Evolutionary conservation across 2,113 vertebrate genomes (phyloP).

Genomic region (Anoura caudifer): DNA sequence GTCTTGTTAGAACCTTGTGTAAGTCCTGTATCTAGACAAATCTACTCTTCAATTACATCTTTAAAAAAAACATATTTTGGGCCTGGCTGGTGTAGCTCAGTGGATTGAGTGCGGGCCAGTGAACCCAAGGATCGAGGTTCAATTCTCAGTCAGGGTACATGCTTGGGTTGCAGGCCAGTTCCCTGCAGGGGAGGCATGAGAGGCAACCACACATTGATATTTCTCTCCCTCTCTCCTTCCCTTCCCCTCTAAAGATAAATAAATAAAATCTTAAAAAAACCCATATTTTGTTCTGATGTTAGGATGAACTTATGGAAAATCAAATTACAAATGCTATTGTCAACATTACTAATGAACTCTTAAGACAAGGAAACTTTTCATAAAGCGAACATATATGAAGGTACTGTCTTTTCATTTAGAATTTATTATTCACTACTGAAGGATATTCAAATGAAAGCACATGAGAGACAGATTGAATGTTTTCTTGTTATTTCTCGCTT

Average conservation of each 20-base stretch:
- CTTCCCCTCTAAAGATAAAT: too few relatives aligned
- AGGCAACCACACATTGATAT: too few relatives aligned
- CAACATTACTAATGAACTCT: background rate
- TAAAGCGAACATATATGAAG: background rate
- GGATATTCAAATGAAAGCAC: background rate
- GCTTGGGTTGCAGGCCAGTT: too few relatives aligned
- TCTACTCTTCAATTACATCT: background rate
- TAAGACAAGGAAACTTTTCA: background rate
- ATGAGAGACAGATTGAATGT: background rate
- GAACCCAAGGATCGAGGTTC: too few relatives aligned
- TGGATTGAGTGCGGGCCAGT: too few relatives aligned
- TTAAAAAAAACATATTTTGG: too few relatives aligned
- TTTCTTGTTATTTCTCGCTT: background rate
- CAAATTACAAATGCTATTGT: background rate
- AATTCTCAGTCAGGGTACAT: too few relatives aligned
- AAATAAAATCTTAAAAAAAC: too few relatives aligned
- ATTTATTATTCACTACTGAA: background rate
- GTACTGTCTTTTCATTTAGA: background rate
- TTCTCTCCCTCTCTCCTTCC: too few relatives aligned
- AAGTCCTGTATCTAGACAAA: background rate
- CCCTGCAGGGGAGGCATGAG: too few relatives aligned
- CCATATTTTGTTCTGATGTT: background rate
- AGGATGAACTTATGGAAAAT: background rate
- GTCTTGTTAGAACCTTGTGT: background rate
- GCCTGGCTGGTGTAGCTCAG: too few relatives aligned